Percentiles rank a stretch among this genome's conserved stretches.
These are phyloP conservation scores for Calidris pugnax DNA, from an alignment of 2,113 vertebrate species.

Conservation along the genomic window DNA sequence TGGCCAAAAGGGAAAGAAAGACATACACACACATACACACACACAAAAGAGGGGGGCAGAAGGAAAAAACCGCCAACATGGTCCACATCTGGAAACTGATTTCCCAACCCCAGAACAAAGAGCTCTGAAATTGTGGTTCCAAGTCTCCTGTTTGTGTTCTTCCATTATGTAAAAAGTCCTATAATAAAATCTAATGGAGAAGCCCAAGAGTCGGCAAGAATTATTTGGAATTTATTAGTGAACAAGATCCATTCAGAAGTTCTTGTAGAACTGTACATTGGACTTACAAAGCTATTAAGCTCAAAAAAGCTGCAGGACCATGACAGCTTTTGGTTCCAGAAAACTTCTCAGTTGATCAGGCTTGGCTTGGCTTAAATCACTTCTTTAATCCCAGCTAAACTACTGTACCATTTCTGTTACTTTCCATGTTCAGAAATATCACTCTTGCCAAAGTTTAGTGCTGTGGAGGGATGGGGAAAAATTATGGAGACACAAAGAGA, in stretches of 20 bases:
- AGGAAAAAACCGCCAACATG: background rate
- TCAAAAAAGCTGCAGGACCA: background rate
- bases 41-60: background rate
- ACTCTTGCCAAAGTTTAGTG: background rate
- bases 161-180: conserved; percentile 52
- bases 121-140: conserved; percentile 38
- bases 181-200: conserved; percentile 47
- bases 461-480: background rate
- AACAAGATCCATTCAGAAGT: conserved; percentile 5
- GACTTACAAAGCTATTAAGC: background rate
- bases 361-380: conserved; percentile 7
- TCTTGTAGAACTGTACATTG: background rate
- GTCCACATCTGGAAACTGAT: conserved; percentile 69
- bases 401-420: background rate
- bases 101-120: conserved; percentile 69
- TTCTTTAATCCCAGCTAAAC: background rate
- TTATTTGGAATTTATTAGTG: background rate
- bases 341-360: background rate
- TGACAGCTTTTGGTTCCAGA: conserved; percentile 8
- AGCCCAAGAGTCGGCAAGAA: background rate
- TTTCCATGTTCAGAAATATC: conserved; percentile 8
- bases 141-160: conserved; percentile 53
- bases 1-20: conserved; percentile 35
- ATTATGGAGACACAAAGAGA: background rate
- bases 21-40: background rate